Percentiles rank a stretch among this genome's conserved stretches.
Evolutionary conservation across 2,797 vertebrate species (phyloP).

Genomic region (Calcarius lapponicus): DNA sequence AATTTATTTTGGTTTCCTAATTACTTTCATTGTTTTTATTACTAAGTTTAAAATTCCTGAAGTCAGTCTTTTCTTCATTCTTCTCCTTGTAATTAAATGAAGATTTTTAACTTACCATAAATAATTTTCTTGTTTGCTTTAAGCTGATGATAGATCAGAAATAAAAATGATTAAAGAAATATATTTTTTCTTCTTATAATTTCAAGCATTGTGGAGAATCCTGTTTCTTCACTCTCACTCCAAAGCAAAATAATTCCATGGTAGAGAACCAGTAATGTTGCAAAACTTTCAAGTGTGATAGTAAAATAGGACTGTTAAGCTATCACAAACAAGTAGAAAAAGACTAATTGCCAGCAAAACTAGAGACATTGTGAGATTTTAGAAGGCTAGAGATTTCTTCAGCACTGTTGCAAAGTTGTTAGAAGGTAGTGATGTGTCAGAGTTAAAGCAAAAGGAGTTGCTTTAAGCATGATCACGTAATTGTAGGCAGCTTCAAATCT

Average conservation of each 20-base stretch:
- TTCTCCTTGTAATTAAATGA: not conserved
- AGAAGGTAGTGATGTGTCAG: not conserved
- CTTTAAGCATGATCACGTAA: not conserved
- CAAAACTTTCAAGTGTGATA: not conserved
- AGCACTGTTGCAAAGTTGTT: not conserved
- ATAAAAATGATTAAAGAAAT: not conserved
- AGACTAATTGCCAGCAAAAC: not conserved
- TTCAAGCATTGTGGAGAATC: not conserved
- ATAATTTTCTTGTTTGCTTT: not conserved
- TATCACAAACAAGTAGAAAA: not conserved
- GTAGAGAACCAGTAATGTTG: not conserved
- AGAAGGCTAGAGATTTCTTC: not conserved
- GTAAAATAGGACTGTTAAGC: not conserved
- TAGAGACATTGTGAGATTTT: not conserved
- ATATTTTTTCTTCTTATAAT: not conserved
- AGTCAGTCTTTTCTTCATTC: not conserved
- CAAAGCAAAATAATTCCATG: not conserved
- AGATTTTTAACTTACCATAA: not conserved
- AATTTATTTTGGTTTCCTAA: conserved; percentile 33
- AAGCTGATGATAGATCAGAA: not conserved
- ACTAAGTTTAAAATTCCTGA: not conserved
- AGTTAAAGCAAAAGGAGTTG: not conserved
- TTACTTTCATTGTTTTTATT: not conserved
- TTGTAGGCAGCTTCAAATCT: not conserved
- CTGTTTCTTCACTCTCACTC: not conserved